Evolutionary conservation across 2,888 invertebrate genomes (phyloP).

Genomic region (Melipona beecheii): DNA sequence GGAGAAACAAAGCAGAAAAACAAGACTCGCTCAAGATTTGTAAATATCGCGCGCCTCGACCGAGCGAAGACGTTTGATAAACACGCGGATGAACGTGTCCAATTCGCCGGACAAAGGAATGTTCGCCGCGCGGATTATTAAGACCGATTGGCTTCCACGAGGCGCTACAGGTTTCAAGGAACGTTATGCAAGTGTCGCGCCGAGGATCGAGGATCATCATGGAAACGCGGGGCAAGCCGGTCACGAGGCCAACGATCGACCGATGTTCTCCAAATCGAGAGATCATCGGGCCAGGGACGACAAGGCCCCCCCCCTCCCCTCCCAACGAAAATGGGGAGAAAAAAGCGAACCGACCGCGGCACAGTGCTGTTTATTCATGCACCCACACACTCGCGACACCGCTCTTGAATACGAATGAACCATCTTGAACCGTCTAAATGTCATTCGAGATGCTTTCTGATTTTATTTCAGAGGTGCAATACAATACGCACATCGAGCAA

Average conservation of each 20-base stretch:
- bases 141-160: conserved; percentile 46
- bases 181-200: conserved; percentile 37
- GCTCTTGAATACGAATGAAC: conserved; percentile 21
- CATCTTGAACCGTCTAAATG: background rate
- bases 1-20: too few species aligned
- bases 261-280: background rate
- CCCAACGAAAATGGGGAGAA: background rate
- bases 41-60: conserved; percentile 2
- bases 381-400: background rate
- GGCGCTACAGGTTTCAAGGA: conserved; percentile 46
- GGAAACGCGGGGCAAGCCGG: conserved; percentile 1
- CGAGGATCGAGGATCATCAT: background rate
- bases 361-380: conserved; percentile 37
- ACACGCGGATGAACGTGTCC: background rate
- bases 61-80: background rate
- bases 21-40: background rate
- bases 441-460: background rate
- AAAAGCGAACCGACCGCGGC: background rate
- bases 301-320: background rate
- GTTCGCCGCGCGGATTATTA: conserved; percentile 11
- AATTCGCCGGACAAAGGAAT: conserved; percentile 30
- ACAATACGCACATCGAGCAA: too few species aligned
- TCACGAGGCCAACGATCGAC: conserved; percentile 30
- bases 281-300: background rate
- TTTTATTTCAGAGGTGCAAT: background rate